Conservation (phyloP, 1,140 invertebrate species). For the Lordiphosa collinella region DNA sequence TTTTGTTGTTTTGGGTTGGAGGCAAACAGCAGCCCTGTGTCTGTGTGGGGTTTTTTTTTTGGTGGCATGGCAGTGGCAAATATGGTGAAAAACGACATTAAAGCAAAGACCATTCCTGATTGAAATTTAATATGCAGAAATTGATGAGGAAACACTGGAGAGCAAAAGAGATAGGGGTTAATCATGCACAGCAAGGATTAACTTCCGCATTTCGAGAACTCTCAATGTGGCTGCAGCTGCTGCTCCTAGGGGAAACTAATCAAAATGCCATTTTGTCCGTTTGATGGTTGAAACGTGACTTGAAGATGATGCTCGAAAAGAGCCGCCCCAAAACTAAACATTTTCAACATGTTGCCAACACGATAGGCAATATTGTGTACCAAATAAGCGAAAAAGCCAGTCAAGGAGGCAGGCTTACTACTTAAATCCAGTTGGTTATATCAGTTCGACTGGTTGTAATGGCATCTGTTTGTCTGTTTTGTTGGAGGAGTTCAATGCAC, state of each 20-base stretch:
- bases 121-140: constrained; percentile 9
- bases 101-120: constrained; percentile 2
- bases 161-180: constrained; percentile 9
- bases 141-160: constrained; percentile 2
- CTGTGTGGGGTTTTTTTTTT: constrained; percentile 20
- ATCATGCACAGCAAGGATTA: constrained; percentile 23
- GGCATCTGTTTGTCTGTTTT: constrained; percentile 5
- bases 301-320: constrained; percentile 2
- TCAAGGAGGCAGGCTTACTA: constrained; percentile 8
- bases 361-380: constrained; percentile 23
- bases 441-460: constrained; percentile 33
- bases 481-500: constrained; percentile 35
- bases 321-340: constrained; percentile 35
- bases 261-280: constrained; percentile 35
- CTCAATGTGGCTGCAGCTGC: neutral
- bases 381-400: constrained; percentile 22
- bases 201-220: constrained; percentile 38
- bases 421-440: constrained; percentile 43
- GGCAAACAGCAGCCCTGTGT: constrained; percentile 24
- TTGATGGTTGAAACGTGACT: constrained; percentile 46
- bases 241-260: constrained; percentile 18
- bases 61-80: constrained; percentile 40
- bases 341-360: constrained; percentile 29
- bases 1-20: constrained; percentile 1
- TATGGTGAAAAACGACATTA: constrained; percentile 48